Evolutionary conservation across 2,888 invertebrate genomes (phyloP), one percentile per base, ranked within the genome.

Genomic region (Yponomeuta malinellus): DNA sequence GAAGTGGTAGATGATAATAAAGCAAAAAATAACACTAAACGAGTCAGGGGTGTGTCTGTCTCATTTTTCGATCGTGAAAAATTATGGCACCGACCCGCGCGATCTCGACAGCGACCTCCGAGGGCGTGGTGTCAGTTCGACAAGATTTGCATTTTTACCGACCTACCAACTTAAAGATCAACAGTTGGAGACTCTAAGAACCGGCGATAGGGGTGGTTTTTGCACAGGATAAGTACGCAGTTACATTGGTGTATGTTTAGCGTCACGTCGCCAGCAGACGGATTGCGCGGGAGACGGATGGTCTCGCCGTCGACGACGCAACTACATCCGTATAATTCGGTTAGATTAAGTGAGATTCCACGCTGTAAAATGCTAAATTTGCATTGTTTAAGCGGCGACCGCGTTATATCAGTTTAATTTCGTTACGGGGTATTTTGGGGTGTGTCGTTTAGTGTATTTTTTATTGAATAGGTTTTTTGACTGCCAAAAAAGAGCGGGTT

Each of bases 81-180:
- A 91, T 90, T 85, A 86, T 86, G 76, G 15, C 23, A 29, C 68
- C 52, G 72, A 70, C 71, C 70, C 70, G 63, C 59, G 73, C 85
- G 83, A 85, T 82, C 80, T 79, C 74, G 75, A 76, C 77, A 74
- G 75, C 77, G 75, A 76, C 77, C 77, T 76, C 78, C 78, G 83
- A 81, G 84, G 90, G 90, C 89, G 90, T 87, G 88, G 86, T 86
- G 84, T 84, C 85, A 84, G 83, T 86, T 85, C 83, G 83, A 83
- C 81, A 79, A 78, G 79, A 92, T 90, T 92, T 90, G 90, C 90
- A 91, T 90, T 87, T 90, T 90, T 87, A 89, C 90, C 87, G 88
- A 10, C 68, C 23, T 29, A n/a, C 67, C 31, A 15, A 64, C 64
- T 15, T 59, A 59, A 59, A 15, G 1, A 15, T 59, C 12, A 59